Conservation (phyloP, 2,113 vertebrate species). For the Daphoenositta chrysoptera region DNA sequence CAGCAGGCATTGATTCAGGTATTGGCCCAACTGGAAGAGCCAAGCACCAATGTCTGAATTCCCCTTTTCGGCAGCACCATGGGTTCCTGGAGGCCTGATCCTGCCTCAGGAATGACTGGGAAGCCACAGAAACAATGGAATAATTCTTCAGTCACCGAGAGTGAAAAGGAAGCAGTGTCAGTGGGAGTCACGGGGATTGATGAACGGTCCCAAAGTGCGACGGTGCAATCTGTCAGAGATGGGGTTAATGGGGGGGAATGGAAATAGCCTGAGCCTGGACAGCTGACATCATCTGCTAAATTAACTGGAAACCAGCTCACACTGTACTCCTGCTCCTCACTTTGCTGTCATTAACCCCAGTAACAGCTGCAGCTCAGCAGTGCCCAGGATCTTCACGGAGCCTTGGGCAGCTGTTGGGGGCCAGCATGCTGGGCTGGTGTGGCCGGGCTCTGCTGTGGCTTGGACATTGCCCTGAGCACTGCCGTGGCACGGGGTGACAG, state of each 20-base stretch:
- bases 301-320: background rate
- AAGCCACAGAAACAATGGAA: background rate
- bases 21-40: fast-evolving
- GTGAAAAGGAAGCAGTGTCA: fast-evolving
- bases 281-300: background rate
- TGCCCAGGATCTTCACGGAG: fast-evolving
- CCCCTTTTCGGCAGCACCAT: background rate
- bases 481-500: fast-evolving
- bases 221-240: background rate
- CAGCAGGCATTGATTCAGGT: fast-evolving
- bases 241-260: background rate
- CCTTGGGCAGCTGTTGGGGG: fast-evolving
- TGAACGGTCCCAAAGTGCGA: background rate
- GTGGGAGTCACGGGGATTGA: background rate
- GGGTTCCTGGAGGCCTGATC: background rate
- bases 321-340: background rate
- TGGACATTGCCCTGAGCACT: fast-evolving
- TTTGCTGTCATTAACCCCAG: background rate
- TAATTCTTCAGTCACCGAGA: background rate
- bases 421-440: fast-evolving
- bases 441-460: fast-evolving
- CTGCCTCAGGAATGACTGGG: fast-evolving
- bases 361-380: fast-evolving
- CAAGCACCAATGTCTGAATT: background rate
- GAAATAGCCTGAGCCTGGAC: background rate